These are phyloP conservation scores for Blera fallax DNA, from an alignment of 2,888 invertebrate genomes.

Conservation along the genomic window DNA sequence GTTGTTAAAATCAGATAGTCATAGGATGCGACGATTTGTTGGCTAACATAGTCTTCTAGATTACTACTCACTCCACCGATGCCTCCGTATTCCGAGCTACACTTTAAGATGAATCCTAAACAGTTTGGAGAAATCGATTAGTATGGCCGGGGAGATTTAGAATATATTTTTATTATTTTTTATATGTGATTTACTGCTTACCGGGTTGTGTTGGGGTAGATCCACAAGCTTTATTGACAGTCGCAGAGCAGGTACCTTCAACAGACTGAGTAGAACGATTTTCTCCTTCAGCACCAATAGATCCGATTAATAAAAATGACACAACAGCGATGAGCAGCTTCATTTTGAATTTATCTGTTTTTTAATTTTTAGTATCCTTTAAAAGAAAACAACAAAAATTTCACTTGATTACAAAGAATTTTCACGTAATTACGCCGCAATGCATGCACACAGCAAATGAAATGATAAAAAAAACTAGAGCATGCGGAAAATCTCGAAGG, in stretches of 20 bases:
- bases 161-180: not conserved
- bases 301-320: conserved; percentile 25
- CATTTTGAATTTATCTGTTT: conserved; percentile 37
- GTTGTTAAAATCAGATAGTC: conserved; percentile 89
- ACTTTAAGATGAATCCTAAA: not conserved
- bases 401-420: not conserved
- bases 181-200: not conserved
- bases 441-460: not conserved
- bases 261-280: too few relatives aligned
- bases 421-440: conserved; percentile 26
- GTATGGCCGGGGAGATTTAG: not conserved
- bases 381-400: conserved; percentile 14
- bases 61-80: too few relatives aligned
- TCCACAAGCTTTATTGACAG: not conserved
- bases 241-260: too few relatives aligned
- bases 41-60: conserved; percentile 82
- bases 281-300: conserved; percentile 1
- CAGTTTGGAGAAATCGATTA: too few relatives aligned
- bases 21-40: conserved; percentile 88
- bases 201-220: not conserved
- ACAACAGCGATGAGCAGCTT: conserved; percentile 35
- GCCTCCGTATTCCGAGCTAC: conserved; percentile 17
- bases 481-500: not conserved
- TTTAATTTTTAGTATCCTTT: conserved; percentile 13
- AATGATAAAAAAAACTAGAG: not conserved